Percentiles rank a stretch among this genome's conserved stretches.
These are phyloP conservation scores for Microplitis demolitor DNA, from an alignment of 1,140 invertebrate genomes.

Conservation along the genomic window DNA sequence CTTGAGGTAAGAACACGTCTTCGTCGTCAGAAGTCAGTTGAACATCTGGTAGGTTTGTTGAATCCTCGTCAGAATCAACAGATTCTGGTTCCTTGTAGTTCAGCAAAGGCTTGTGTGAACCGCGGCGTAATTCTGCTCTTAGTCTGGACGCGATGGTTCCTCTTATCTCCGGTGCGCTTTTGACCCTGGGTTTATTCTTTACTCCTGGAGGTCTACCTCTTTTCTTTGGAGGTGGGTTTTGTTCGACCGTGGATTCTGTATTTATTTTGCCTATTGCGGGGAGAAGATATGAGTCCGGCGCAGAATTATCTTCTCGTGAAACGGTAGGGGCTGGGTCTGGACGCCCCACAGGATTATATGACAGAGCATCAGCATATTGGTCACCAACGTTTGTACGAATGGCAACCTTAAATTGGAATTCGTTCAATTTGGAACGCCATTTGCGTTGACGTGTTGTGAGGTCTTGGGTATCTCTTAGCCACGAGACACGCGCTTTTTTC, in stretches of 20 bases:
- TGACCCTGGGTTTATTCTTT: background rate
- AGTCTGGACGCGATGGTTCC: background rate
- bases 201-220: background rate
- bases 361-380: background rate
- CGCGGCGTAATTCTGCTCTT: background rate
- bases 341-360: background rate
- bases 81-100: too few relatives aligned
- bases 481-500: constrained; percentile 54
- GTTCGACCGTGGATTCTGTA: too few relatives aligned
- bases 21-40: too few relatives aligned
- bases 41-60: too few relatives aligned
- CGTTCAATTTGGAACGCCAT: background rate
- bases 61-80: too few relatives aligned
- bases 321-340: background rate
- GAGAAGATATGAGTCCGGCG: too few relatives aligned
- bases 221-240: too few relatives aligned
- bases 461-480: constrained; percentile 32
- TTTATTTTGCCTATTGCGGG: too few relatives aligned
- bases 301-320: too few relatives aligned
- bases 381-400: background rate
- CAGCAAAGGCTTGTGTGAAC: background rate
- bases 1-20: too few relatives aligned
- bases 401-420: background rate
- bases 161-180: background rate
- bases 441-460: background rate